These are phyloP conservation scores for Tetranychus cinnabarinus DNA, from an alignment of 1,140 invertebrate genomes.

Conservation along the genomic window DNA sequence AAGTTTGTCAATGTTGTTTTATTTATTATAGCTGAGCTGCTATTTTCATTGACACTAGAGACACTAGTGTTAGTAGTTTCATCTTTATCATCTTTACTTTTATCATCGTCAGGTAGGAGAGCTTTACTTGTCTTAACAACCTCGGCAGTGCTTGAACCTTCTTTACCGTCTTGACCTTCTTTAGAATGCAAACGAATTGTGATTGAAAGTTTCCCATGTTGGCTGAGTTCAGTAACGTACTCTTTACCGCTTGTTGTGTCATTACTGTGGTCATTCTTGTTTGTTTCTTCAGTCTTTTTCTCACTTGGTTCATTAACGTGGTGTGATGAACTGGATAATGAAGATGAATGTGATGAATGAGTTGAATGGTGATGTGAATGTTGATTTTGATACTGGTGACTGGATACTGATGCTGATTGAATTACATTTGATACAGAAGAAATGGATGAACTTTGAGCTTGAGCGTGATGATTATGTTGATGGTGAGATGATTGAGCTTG, in stretches of 20 bases:
- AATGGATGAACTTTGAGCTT: not conserved
- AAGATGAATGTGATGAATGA: not conserved
- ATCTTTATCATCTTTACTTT: slow-evolving; percentile 5
- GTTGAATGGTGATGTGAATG: not conserved
- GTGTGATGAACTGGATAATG: too few relatives aligned
- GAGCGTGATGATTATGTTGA: not conserved
- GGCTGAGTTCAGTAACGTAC: slow-evolving; percentile 12
- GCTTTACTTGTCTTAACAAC: slow-evolving; percentile 13
- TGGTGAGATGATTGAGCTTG: not conserved
- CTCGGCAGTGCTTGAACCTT: slow-evolving; percentile 8
- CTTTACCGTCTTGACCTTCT: slow-evolving; percentile 10
- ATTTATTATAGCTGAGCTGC: not conserved
- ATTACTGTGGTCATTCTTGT: not conserved
- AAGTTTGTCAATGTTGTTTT: not conserved
- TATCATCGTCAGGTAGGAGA: slow-evolving; percentile 9
- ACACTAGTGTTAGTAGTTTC: not conserved
- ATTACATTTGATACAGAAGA: not conserved
- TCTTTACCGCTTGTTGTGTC: slow-evolving; percentile 9
- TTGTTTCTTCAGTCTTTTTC: not conserved
- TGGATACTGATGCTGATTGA: not conserved
- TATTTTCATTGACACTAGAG: not conserved
- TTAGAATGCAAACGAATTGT: slow-evolving; percentile 13
- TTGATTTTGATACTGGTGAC: not conserved
- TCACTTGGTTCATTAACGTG: not conserved
- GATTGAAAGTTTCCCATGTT: slow-evolving; percentile 14